Conservation (phyloP, 2,113 vertebrate species). For the Etheostoma spectabile region DNA sequence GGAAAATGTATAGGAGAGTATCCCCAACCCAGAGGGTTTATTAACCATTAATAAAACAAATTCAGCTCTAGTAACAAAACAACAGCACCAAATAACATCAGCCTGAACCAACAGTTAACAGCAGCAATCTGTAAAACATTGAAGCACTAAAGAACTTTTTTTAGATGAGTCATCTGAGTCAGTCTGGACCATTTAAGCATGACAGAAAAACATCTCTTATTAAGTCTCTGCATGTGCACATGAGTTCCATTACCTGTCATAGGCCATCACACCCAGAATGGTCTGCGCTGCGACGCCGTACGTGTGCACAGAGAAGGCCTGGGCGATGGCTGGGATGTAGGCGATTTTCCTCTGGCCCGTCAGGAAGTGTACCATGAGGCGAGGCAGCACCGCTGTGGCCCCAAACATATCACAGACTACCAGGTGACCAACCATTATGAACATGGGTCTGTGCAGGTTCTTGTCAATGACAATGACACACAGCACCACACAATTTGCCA, state of each 20-base stretch:
- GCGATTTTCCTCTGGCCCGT: slow-evolving; percentile 53
- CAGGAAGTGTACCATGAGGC: slow-evolving; percentile 69
- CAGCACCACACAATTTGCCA: slow-evolving; percentile 63
- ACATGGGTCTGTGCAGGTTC: slow-evolving; percentile 75
- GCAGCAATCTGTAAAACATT: not conserved
- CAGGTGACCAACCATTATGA: slow-evolving; percentile 65
- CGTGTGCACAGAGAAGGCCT: slow-evolving; percentile 63
- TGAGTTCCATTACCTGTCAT: slow-evolving; percentile 65
- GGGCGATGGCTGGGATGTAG: slow-evolving; percentile 55
- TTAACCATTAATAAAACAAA: too few relatives aligned
- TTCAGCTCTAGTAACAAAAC: not conserved
- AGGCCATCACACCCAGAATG: slow-evolving; percentile 69
- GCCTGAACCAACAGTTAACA: not conserved
- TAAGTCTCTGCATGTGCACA: not conserved
- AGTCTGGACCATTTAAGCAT: too few relatives aligned
- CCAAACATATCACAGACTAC: slow-evolving; percentile 68
- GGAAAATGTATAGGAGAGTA: too few relatives aligned
- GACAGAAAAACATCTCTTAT: too few relatives aligned
- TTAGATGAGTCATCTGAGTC: not conserved
- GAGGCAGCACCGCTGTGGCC: slow-evolving; percentile 53
- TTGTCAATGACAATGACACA: slow-evolving; percentile 50
- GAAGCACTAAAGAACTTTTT: not conserved
- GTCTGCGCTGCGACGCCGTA: slow-evolving; percentile 60
- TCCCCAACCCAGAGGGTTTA: too few relatives aligned
- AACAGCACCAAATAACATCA: not conserved